phyloP scores from a whole-genome alignment of 1,140 invertebrate genomes.

The Drosophila nigromelanica region DNA sequence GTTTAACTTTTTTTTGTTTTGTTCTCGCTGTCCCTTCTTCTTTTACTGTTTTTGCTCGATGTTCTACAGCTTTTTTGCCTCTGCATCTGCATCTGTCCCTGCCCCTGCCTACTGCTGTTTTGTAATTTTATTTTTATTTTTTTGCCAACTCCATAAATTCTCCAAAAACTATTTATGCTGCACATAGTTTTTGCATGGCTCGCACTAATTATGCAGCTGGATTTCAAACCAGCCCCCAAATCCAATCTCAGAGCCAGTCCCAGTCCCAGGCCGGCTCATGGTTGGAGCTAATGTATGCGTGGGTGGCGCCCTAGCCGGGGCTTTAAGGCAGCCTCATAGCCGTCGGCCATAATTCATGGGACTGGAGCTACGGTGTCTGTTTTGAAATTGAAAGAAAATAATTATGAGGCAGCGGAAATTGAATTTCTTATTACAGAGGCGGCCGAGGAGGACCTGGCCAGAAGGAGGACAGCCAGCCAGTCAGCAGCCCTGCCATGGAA shows the following conservation, averaged over 20 bases:
- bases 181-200: slow-evolving; percentile 55
- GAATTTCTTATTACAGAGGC: slow-evolving; percentile 76
- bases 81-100: no score
- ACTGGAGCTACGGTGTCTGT: slow-evolving; percentile 49
- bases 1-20: slow-evolving; percentile 10
- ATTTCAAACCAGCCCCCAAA: slow-evolving; percentile 36
- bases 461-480: slow-evolving; percentile 13
- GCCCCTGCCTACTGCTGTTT: not conserved
- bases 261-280: slow-evolving; percentile 13
- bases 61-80: slow-evolving; percentile 4
- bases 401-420: slow-evolving; percentile 79
- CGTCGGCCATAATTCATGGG: slow-evolving; percentile 25
- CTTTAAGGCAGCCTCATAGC: slow-evolving; percentile 46
- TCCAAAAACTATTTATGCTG: slow-evolving; percentile 72
- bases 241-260: slow-evolving; percentile 28
- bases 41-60: slow-evolving; percentile 1
- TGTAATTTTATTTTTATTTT: slow-evolving; percentile 6
- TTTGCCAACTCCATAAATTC: slow-evolving; percentile 47
- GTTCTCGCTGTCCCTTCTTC: not conserved
- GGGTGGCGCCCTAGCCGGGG: slow-evolving; percentile 45
- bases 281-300: slow-evolving; percentile 53
- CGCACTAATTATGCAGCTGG: slow-evolving; percentile 77
- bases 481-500: slow-evolving; percentile 9
- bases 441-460: slow-evolving; percentile 13
- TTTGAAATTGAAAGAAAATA: slow-evolving; percentile 82